Percentiles rank a stretch among this genome's conserved stretches.
Evolutionary conservation across 1,140 invertebrate species (phyloP).

Genomic region (Bombus terrestris): DNA sequence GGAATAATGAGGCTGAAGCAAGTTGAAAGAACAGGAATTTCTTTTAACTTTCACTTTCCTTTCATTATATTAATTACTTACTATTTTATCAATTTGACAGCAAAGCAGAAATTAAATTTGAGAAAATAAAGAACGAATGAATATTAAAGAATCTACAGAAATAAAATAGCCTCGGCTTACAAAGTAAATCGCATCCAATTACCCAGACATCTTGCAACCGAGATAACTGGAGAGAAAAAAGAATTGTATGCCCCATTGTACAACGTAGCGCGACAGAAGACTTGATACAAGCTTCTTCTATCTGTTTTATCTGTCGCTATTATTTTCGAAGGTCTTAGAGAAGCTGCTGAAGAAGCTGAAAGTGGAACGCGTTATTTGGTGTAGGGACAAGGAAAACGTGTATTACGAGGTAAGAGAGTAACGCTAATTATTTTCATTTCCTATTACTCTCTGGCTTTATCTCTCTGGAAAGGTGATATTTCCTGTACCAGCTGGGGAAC

Average conservation of each 20-base stretch:
- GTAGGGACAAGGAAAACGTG: constrained; percentile 85
- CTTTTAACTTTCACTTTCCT: too few relatives aligned
- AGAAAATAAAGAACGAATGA: too few relatives aligned
- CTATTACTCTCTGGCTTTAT: not conserved
- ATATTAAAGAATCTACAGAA: too few relatives aligned
- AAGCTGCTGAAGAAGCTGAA: constrained; percentile 86
- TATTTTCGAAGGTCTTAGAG: constrained; percentile 83
- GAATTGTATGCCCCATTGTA: not conserved
- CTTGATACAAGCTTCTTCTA: not conserved
- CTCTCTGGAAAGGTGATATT: constrained; percentile 84
- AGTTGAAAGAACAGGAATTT: too few relatives aligned
- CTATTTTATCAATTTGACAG: too few relatives aligned
- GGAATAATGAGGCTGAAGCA: too few relatives aligned
- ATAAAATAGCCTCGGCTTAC: not conserved
- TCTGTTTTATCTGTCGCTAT: not conserved
- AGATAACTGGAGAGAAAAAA: too few relatives aligned
- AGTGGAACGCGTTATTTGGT: constrained; percentile 88
- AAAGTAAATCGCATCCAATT: not conserved
- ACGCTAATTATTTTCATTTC: not conserved
- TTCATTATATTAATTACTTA: too few relatives aligned
- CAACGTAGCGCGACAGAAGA: not conserved
- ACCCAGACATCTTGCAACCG: too few relatives aligned
- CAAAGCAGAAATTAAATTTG: too few relatives aligned
- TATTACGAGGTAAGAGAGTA: constrained; percentile 82
- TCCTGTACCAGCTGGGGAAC: constrained; percentile 86